Evolutionary conservation across 2,797 vertebrate species (phyloP).

Genomic region (Spinus olivaceus): DNA sequence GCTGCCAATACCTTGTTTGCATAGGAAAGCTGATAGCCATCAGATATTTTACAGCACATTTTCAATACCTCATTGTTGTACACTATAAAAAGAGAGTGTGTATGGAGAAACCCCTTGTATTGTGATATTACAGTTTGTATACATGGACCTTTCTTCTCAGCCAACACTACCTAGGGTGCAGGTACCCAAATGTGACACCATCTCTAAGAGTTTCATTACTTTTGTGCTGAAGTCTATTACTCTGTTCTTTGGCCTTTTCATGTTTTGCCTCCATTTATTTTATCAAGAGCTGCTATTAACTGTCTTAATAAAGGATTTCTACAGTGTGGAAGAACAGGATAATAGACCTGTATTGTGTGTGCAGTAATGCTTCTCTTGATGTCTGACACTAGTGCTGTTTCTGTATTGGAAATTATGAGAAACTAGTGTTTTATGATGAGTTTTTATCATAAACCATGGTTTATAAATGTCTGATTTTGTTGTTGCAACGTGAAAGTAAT

Average conservation of each 20-base stretch:
- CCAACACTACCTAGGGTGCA: background rate
- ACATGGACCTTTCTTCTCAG: background rate
- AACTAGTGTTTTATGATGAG: background rate
- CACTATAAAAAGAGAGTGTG: background rate
- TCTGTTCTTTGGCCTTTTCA: background rate
- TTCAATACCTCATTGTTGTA: background rate
- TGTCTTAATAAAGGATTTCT: background rate
- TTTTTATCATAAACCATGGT: background rate
- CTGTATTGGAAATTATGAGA: background rate
- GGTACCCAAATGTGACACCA: background rate
- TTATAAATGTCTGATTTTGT: constrained; percentile 8
- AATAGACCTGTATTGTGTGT: background rate
- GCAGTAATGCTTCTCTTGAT: background rate
- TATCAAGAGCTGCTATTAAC: background rate
- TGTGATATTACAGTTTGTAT: background rate
- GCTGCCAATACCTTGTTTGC: background rate
- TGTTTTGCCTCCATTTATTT: background rate
- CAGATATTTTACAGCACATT: background rate
- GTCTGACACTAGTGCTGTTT: background rate
- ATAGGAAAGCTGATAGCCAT: background rate
- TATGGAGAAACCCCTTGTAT: background rate
- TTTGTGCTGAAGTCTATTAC: background rate
- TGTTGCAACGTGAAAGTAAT: background rate
- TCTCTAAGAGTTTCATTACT: background rate
- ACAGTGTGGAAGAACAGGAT: background rate